Evolutionary conservation across 2,797 vertebrate species (phyloP).

Genomic region (Tamandua tetradactyla): DNA sequence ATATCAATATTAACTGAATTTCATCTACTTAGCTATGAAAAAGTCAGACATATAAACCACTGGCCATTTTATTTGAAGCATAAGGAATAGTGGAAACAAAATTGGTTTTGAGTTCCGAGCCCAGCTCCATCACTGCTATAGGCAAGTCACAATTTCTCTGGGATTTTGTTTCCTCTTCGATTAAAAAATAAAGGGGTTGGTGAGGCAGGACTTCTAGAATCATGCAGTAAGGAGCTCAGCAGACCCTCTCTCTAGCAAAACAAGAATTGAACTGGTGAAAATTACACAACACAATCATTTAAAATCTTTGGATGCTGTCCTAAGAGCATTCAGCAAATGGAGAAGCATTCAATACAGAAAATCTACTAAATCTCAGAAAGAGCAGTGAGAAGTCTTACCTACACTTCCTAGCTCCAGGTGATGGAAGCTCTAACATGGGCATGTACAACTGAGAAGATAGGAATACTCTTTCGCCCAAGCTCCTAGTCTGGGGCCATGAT

Average conservation of each 20-base stretch:
- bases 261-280: not conserved
- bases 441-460: not conserved
- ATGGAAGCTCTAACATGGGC: not conserved
- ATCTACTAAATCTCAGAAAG: not conserved
- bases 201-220: not conserved
- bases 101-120: not conserved
- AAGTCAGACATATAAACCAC: slow-evolving; percentile 11
- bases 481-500: not conserved
- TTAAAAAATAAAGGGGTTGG: not conserved
- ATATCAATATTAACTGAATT: not conserved
- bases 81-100: not conserved
- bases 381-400: not conserved
- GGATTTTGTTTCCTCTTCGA: slow-evolving; percentile 14
- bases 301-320: not conserved
- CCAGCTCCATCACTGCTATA: not conserved
- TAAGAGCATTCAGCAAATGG: not conserved
- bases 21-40: not conserved
- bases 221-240: not conserved
- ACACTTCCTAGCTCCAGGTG: not conserved
- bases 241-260: slow-evolving; percentile 5
- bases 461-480: not conserved
- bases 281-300: not conserved
- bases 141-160: not conserved
- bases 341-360: not conserved
- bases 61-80: not conserved